Evolutionary conservation across 2,888 invertebrate species (phyloP).

Genomic region (Troides oblongomaculatus): DNA sequence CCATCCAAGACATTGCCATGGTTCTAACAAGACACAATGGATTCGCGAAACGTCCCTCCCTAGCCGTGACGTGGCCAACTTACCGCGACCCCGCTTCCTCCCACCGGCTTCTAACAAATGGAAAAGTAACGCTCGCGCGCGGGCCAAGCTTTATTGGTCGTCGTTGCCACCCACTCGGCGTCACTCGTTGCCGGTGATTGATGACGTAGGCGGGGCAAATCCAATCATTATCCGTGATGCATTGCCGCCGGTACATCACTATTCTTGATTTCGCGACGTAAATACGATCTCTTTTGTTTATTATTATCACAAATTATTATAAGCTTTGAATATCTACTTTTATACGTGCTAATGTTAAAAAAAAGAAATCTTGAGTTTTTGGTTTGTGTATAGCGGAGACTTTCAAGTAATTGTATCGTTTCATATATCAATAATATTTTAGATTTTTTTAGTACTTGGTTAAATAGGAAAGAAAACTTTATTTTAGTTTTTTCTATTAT

Average conservation of each 20-base stretch:
- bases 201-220: slow-evolving; percentile 78
- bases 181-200: slow-evolving; percentile 72
- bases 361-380: too few relatives aligned
- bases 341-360: too few relatives aligned
- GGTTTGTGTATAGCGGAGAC: too few relatives aligned
- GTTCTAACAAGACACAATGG: slow-evolving; percentile 77
- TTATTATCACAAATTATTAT: background rate
- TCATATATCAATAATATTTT: too few relatives aligned
- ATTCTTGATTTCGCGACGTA: slow-evolving; percentile 50
- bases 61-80: slow-evolving; percentile 44
- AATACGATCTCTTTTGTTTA: slow-evolving; percentile 34
- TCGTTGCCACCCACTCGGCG: slow-evolving; percentile 50
- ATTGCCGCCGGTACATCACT: slow-evolving; percentile 74
- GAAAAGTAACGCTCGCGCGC: slow-evolving; percentile 44
- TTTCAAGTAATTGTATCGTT: too few relatives aligned
- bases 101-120: slow-evolving; percentile 31
- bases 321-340: too few relatives aligned
- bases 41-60: slow-evolving; percentile 65
- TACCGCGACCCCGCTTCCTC: slow-evolving; percentile 42
- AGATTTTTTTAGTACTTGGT: too few relatives aligned
- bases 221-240: slow-evolving; percentile 79
- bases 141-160: slow-evolving; percentile 50
- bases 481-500: too few relatives aligned
- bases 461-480: too few relatives aligned
- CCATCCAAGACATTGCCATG: slow-evolving; percentile 73